Evolutionary conservation across 2,888 invertebrate species (phyloP), one percentile per base, ranked within the genome.

Genomic region (Cephus rjabovi): DNA sequence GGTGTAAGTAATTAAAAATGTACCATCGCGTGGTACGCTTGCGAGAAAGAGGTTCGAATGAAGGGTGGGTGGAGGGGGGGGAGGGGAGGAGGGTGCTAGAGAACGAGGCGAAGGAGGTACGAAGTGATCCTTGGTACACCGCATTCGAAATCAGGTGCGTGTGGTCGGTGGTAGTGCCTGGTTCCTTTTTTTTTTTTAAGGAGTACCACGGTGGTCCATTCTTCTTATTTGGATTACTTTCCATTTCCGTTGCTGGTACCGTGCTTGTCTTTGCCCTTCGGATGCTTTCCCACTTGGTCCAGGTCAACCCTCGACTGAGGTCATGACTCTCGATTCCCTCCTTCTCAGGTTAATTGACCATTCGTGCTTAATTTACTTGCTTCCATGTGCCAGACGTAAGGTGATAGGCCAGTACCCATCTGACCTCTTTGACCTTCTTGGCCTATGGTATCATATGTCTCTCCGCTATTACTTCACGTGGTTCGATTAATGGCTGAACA

Each of bases 1-100:
- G 91, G 91, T 91, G 91, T 91, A 91, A 91, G 91, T 91, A 91
- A 91, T 91, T 91, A 91, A 91, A 91, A 91, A 91, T 91, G 90
- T 91, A 91, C 90, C 89, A 91, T 91, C 91, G 91, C 91, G 90
- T 91, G 91, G 91, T 89, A 88, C 85, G 86, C 84, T 33, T 34
- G 71, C 56, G 56, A 56, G 56, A 56, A 56, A 56, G 56, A 56
- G 56, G 6, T 56, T 56, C 23, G 56, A 56, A 56, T 23, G 56
- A 23, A 23, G 56, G 23, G 9, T 23, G 56, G 23, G 23, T 23
- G 56, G 82, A 79, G 6, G 40, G 3, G 30, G 76, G 79, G 76
- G 12, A 3, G 79, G 76, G 12, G 40, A 1, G 74, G 15, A 56
- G 76, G 70, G 77, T 6, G 37, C 6, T 2, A 23, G 56, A 56